These are phyloP conservation scores for Sarcophaga subvicina DNA, from an alignment of 2,888 invertebrate genomes.

Conservation along the genomic window DNA sequence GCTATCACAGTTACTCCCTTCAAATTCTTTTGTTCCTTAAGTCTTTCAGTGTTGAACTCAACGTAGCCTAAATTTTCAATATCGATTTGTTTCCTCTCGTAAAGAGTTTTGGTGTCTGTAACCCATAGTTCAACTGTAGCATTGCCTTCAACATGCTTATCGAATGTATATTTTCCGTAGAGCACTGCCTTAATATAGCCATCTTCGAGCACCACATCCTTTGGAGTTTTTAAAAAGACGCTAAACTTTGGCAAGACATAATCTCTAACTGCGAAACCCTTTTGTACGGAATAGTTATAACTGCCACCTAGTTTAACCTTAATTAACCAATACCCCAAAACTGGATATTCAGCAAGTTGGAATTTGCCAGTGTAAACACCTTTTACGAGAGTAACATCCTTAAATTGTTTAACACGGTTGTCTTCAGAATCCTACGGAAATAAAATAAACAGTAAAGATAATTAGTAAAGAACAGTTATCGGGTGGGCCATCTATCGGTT, in stretches of 20 bases:
- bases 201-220: conserved; percentile 89
- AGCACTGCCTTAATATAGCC: not conserved
- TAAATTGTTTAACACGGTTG: conserved; percentile 93
- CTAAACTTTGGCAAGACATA: conserved; percentile 97
- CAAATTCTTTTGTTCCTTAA: not conserved
- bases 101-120: not conserved
- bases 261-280: conserved; percentile 88
- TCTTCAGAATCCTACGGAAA: conserved; percentile 87
- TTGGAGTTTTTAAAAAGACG: conserved; percentile 90
- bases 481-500: too few species aligned
- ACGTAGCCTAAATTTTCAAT: not conserved
- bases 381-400: conserved; percentile 85
- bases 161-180: conserved; percentile 88
- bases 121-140: conserved; percentile 88
- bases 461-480: too few species aligned
- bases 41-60: not conserved
- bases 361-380: conserved; percentile 91
- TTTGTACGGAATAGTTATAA: conserved; percentile 44
- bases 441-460: not conserved
- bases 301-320: conserved; percentile 84
- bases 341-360: conserved; percentile 90
- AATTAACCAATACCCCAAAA: conserved; percentile 94
- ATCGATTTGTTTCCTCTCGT: not conserved
- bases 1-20: not conserved
- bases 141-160: conserved; percentile 93